These are phyloP conservation scores for Pseudomugil gertrudae DNA, from an alignment of 2,797 vertebrate species.

Conservation along the genomic window DNA sequence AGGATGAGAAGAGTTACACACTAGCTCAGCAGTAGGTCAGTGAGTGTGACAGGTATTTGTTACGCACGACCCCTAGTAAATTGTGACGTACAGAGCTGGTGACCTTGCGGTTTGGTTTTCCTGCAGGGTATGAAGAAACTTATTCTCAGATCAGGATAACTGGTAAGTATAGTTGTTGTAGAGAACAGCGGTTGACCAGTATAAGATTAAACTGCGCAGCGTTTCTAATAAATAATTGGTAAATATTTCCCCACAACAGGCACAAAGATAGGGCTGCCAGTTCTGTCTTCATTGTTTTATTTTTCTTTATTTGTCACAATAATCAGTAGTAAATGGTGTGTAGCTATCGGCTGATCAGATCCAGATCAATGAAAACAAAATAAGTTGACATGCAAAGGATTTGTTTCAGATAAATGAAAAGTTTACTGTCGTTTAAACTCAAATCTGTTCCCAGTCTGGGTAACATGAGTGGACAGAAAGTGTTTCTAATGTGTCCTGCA, in stretches of 20 bases:
- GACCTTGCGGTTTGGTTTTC: constrained; percentile 53
- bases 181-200: background rate
- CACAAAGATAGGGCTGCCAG: background rate
- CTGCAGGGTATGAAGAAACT: constrained; percentile 55
- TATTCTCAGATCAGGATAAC: constrained; percentile 51
- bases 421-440: constrained; percentile 54
- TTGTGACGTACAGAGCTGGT: constrained; percentile 26
- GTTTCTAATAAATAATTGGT: background rate
- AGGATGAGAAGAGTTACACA: background rate
- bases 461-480: constrained; percentile 67
- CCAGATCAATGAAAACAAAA: constrained; percentile 24
- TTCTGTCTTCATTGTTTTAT: no score
- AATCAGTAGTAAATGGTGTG: background rate
- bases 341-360: background rate
- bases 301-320: background rate
- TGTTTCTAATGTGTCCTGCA: constrained; percentile 68
- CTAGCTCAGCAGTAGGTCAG: background rate
- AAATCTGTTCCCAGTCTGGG: constrained; percentile 48
- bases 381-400: constrained; percentile 39
- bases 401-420: constrained; percentile 52
- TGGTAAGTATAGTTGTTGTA: constrained; percentile 40
- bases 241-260: background rate
- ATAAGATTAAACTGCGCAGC: background rate
- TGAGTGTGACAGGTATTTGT: constrained; percentile 10
- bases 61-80: constrained; percentile 3